phyloP scores from a whole-genome alignment of 37 sponge, comb jelly and placozoan genomes.

The Hormiphora californensis region DNA sequence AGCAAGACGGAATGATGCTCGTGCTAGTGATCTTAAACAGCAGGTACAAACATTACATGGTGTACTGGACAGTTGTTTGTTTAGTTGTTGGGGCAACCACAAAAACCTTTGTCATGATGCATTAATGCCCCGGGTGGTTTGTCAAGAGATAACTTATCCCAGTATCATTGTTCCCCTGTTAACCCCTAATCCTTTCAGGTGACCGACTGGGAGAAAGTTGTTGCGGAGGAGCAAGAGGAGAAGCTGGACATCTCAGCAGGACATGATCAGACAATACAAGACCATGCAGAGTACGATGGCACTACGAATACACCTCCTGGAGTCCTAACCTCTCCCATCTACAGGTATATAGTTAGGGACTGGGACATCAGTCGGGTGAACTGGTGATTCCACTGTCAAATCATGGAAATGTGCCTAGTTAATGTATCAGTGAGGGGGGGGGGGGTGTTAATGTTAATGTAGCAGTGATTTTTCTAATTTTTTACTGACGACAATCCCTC shows the following conservation, averaged over 20 bases:
- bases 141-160: not conserved
- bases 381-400: too few species aligned
- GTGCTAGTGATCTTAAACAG: conserved; percentile 5
- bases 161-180: not conserved
- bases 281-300: conserved; percentile 46
- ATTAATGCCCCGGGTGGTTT: not conserved
- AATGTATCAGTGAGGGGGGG: too few species aligned
- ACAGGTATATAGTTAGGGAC: not conserved
- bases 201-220: conserved; percentile 8
- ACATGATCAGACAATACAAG: conserved; percentile 47
- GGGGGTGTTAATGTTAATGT: too few species aligned
- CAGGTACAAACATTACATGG: not conserved
- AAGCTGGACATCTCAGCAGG: conserved; percentile 31
- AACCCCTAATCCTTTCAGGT: not conserved
- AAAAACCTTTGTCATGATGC: too few species aligned
- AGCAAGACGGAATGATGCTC: not conserved
- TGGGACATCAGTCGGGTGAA: too few species aligned
- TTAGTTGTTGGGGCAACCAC: too few species aligned
- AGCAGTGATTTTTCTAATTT: too few species aligned
- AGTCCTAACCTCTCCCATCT: not conserved
- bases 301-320: conserved; percentile 1
- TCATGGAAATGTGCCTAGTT: too few species aligned
- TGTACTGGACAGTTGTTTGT: too few species aligned
- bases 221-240: not conserved
- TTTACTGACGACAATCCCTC: too few species aligned